A percentile compares a stretch with the other conserved stretches of the same genome.
Conservation (phyloP, 2,113 vertebrate genomes). For the Lepus europaeus region DNA sequence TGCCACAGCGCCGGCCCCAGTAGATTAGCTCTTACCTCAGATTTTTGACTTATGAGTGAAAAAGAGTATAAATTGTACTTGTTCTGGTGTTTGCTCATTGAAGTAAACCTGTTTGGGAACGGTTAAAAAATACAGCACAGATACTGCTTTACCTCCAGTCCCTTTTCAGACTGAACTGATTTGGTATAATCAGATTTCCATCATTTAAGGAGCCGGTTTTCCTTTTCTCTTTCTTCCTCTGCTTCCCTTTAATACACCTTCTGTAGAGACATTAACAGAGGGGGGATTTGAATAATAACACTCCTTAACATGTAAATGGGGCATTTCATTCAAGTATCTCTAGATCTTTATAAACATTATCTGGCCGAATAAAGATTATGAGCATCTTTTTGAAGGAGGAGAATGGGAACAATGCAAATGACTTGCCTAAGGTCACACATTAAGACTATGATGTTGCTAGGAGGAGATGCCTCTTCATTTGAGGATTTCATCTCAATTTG, state of each 20-base stretch:
- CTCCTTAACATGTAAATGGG: conserved; percentile 76
- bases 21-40: not conserved
- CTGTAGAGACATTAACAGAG: conserved; percentile 60
- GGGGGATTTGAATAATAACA: conserved; percentile 71
- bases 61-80: not conserved
- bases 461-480: not conserved
- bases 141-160: rapidly evolving
- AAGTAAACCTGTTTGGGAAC: conserved; percentile 14
- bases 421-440: conserved; percentile 70
- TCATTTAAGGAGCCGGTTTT: conserved; percentile 66
- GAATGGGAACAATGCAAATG: conserved; percentile 58
- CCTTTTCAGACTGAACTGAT: conserved; percentile 22
- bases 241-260: conserved; percentile 63
- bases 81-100: not conserved
- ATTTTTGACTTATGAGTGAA: not conserved
- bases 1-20: too few species aligned
- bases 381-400: conserved; percentile 16
- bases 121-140: conserved; percentile 20
- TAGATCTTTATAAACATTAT: conserved; percentile 63
- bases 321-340: conserved; percentile 54
- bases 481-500: not conserved
- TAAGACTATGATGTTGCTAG: not conserved
- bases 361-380: conserved; percentile 54
- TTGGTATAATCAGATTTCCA: conserved; percentile 73
- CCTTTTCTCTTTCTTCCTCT: conserved; percentile 64